Percentiles rank a stretch among this genome's conserved stretches.
phyloP scores from a whole-genome alignment of 2,888 invertebrate genomes.

The Dasypolia templi region DNA sequence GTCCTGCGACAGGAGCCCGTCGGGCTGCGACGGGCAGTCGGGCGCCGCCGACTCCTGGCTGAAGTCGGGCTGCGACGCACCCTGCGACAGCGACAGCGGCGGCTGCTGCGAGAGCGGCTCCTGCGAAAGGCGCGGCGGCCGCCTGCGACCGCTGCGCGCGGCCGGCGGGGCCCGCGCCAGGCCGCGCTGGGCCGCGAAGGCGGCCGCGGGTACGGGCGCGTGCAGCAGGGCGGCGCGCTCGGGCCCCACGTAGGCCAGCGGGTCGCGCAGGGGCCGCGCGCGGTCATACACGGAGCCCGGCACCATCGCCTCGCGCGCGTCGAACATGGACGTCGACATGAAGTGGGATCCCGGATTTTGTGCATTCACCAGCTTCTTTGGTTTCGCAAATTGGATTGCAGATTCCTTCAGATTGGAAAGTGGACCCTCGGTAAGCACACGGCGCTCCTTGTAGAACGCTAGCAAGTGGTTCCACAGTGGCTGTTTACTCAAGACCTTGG shows the following conservation, averaged over 20 bases:
- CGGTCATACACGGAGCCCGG: constrained; percentile 98
- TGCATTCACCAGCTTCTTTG: constrained; percentile 98
- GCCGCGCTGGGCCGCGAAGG: constrained; percentile 97
- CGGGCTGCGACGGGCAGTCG: constrained; percentile 98
- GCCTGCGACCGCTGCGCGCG: constrained; percentile 82
- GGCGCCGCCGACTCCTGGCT: constrained; percentile 96
- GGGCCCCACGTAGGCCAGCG: constrained; percentile 97
- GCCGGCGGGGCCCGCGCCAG: constrained; percentile 92
- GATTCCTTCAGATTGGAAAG: constrained; percentile 99
- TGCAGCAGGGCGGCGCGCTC: constrained; percentile 94
- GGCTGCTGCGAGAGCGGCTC: constrained; percentile 94
- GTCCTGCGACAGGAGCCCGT: constrained; percentile 98
- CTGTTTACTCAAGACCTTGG: constrained; percentile 99
- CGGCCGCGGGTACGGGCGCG: constrained; percentile 97
- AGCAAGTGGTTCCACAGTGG: constrained; percentile 99
- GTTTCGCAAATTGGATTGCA: constrained; percentile 98
- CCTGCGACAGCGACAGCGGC: constrained; percentile 93
- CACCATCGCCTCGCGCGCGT: constrained; percentile 98
- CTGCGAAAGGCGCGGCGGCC: constrained; percentile 90
- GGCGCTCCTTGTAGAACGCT: constrained; percentile 99
- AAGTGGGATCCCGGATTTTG: constrained; percentile 99
- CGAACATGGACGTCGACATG: constrained; percentile 99
- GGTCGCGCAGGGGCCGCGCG: constrained; percentile 95
- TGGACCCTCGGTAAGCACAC: constrained; percentile 99
- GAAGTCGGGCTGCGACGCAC: constrained; percentile 93